Base-by-base conservation (phyloP, 2,113 vertebrate genomes). In the Podarcis raffonei region DNA sequence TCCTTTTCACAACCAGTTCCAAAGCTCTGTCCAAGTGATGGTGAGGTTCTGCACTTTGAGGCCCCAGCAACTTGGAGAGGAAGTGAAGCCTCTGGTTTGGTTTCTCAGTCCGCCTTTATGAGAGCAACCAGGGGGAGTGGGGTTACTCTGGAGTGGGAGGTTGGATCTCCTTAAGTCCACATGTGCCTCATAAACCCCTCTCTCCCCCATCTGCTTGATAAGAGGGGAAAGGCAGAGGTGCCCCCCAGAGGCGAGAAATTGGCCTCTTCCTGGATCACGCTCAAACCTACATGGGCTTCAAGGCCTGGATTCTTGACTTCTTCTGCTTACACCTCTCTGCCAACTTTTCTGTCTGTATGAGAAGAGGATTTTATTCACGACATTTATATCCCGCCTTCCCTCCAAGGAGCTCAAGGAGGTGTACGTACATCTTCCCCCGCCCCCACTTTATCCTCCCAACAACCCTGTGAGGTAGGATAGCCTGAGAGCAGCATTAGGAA, bases 211-310 rank as follows among this genome's bases (percentile, higher is more conserved):
- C 77, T 16, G 12, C 23, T 30, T 16, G 42, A 15, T 16, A 30
- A 48, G 32, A 23, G 25, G 13, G 5, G 39, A 6, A n/a, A 23
- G 42, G 13, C 2, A 15, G 4, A n/a, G 48, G 8, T 1, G 35
- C 75, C 5, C 69, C 75, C 9, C 35, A 18, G 20, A 39, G 18
- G 35, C 3, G 6, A 18, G 27, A 15, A n/a, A 48, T 3, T 3
- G 13, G 4, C 2, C 4, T 25, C 13, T 39, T 27, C 77, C 30
- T 15, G 25, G 39, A 25, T 16, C 42, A 79, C 3, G 35, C 18
- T 15, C 35, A 4, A 0, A 1, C 4, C 8, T 1, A 25, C 35
- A 39, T 15, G 15, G 1, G 4, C 69, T 32, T 13, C 69, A 13
- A 32, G n/a, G 69, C 3, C 1, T 2, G n/a, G 69, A n/a, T 2